phyloP scores from a whole-genome alignment of 2,888 invertebrate genomes.

The Anarsia innoxiella region DNA sequence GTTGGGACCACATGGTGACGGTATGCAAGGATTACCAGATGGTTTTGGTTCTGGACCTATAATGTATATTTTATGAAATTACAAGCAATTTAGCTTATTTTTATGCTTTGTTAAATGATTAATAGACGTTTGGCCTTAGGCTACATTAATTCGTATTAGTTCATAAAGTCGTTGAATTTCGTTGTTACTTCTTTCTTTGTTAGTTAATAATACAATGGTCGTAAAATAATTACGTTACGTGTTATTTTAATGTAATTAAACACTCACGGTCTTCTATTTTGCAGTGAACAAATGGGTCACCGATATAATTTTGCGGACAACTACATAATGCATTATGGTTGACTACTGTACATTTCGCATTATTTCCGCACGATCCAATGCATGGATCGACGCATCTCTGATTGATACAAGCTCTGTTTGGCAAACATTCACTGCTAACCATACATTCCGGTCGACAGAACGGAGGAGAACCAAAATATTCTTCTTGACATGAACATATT shows the following conservation, averaged over 20 bases:
- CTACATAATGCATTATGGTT: conserved; percentile 92
- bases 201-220: too few relatives aligned
- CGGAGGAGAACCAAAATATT: conserved; percentile 86
- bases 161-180: too few relatives aligned
- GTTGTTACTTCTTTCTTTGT: conserved; percentile 4
- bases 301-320: conserved; percentile 82
- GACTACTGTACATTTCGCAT: conserved; percentile 87
- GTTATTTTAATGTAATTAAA: not conserved
- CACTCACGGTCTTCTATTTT: conserved; percentile 80
- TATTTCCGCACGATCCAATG: conserved; percentile 86
- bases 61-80: conserved; percentile 28
- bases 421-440: conserved; percentile 87
- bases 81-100: not conserved
- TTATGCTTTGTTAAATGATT: too few relatives aligned
- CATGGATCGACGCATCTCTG: conserved; percentile 89
- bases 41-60: conserved; percentile 73
- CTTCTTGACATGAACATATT: conserved; percentile 85
- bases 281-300: conserved; percentile 89
- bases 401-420: conserved; percentile 86
- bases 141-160: too few relatives aligned
- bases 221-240: too few relatives aligned
- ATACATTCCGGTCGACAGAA: conserved; percentile 88
- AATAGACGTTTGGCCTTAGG: too few relatives aligned
- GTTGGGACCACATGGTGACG: conserved; percentile 89
- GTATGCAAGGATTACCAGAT: conserved; percentile 83